Conservation (phyloP, 2,888 invertebrate genomes). For the Neoitamus cyanurus region DNA sequence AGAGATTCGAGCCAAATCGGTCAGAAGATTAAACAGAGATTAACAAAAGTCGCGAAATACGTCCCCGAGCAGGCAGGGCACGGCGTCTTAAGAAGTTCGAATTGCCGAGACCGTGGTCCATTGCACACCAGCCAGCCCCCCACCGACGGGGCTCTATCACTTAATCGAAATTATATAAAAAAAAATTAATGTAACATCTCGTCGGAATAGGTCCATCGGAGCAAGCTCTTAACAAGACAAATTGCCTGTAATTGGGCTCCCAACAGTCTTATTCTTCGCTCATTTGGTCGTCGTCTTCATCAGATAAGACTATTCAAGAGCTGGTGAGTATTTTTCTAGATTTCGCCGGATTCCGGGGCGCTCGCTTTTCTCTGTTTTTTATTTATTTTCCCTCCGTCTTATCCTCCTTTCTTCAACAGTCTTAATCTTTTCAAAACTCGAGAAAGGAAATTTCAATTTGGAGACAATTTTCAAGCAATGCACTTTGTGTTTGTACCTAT, state of each 20-base stretch:
- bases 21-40: constrained; percentile 30
- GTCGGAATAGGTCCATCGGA: not conserved
- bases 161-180: constrained; percentile 13
- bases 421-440: constrained; percentile 41
- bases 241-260: constrained; percentile 46
- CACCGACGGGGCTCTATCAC: not conserved
- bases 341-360: constrained; percentile 2
- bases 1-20: constrained; percentile 19
- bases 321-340: constrained; percentile 37
- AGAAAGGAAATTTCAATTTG: constrained; percentile 46
- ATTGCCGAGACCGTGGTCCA: not conserved
- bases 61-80: not conserved
- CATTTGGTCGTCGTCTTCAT: constrained; percentile 43
- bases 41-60: constrained; percentile 2
- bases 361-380: not conserved
- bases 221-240: constrained; percentile 43
- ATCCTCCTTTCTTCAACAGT: constrained; percentile 31
- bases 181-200: constrained; percentile 26
- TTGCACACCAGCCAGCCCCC: not conserved
- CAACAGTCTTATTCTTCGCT: constrained; percentile 43
- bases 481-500: constrained; percentile 40
- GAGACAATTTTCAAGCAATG: constrained; percentile 46
- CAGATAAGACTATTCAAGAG: constrained; percentile 41
- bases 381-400: constrained; percentile 19
- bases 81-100: not conserved